Base-by-base conservation (phyloP, 2,113 vertebrate genomes). In the Grammatotria lemairii region DNA sequence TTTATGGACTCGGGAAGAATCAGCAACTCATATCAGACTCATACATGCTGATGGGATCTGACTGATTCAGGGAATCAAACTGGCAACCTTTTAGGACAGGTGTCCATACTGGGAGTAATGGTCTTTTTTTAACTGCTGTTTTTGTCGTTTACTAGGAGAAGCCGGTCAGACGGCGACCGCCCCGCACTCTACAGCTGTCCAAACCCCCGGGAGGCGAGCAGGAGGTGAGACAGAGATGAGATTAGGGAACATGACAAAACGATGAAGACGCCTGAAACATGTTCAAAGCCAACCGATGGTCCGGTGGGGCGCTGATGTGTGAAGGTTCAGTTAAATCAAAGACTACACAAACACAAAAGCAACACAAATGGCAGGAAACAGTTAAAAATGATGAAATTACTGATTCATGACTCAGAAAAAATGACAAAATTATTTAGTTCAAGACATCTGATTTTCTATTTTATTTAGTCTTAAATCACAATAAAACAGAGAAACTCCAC, bases 161-260 rank as follows among this genome's bases (percentile, higher is more conserved):
- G 13, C 91, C 85, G 0, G 88, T 94, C 16, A 86, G 94, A 81
- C 89, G 93, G 5, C 87, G 92, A 51, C 93, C 92, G 5, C 94
- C 94, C 83, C 81, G 81, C 7, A 68, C 93, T 2, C 19, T 95
- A n/a, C 84, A 89, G 51, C 80, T 95, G 14, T 38, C 89, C 12
- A 91, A 89, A 81, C 0, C 60, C 5, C 19, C 26, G 0, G 75
- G 23, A 84, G 91, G 93, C 3, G 38, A 93, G 1, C 70, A 81
- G 58, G 80, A 93, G 94, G 93, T 94, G 70, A 86, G 89, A 87
- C 53, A 12, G 19, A 5, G 11, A 12, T 28, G 19, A 45, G 17
- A 73, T 38, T 12, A 38, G 31, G 60, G 33, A 38, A 58, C 7
- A 14, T 57, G 23, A 57, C 54, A 12, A 45, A 6, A 45, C 1